Conservation (phyloP, 2,113 vertebrate genomes). For the Albula goreensis region DNA sequence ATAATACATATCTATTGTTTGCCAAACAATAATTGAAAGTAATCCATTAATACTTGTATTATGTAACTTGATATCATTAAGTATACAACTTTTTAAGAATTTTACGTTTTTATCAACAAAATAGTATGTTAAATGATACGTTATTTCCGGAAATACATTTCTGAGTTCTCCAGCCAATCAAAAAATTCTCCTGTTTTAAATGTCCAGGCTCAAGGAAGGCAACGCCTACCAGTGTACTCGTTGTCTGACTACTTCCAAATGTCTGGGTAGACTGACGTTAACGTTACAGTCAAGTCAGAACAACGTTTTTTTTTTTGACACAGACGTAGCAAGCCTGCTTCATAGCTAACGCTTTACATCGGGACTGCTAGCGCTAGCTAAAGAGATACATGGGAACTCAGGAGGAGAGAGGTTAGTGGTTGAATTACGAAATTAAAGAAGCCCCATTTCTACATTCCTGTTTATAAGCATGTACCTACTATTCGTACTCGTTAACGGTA, state of each 20-base stretch:
- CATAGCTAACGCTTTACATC: not conserved
- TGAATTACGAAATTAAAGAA: not conserved
- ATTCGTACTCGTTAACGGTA: not conserved
- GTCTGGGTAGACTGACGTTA: not conserved
- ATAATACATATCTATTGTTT: not conserved
- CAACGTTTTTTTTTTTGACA: not conserved
- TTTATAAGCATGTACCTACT: not conserved
- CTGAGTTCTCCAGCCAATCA: slow-evolving; percentile 64
- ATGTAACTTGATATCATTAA: not conserved
- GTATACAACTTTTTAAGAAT: not conserved
- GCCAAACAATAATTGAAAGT: not conserved
- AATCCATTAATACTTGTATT: not conserved
- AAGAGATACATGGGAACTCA: slow-evolving; percentile 71
- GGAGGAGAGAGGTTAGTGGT: slow-evolving; percentile 67
- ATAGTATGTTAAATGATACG: not conserved
- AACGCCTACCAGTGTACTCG: not conserved
- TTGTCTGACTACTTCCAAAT: not conserved
- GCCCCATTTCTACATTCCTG: not conserved
- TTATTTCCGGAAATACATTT: slow-evolving; percentile 66
- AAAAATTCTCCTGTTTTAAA: slow-evolving; percentile 62
- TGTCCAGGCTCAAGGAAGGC: slow-evolving; percentile 22
- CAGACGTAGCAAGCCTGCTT: not conserved
- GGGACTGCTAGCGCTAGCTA: not conserved
- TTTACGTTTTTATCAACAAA: not conserved
- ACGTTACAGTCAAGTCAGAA: slow-evolving; percentile 7